A percentile compares a stretch with the other conserved stretches of the same genome.
phyloP scores from a whole-genome alignment of 53 echinoderm and acorn worm genomes.

The Antedon mediterranea region DNA sequence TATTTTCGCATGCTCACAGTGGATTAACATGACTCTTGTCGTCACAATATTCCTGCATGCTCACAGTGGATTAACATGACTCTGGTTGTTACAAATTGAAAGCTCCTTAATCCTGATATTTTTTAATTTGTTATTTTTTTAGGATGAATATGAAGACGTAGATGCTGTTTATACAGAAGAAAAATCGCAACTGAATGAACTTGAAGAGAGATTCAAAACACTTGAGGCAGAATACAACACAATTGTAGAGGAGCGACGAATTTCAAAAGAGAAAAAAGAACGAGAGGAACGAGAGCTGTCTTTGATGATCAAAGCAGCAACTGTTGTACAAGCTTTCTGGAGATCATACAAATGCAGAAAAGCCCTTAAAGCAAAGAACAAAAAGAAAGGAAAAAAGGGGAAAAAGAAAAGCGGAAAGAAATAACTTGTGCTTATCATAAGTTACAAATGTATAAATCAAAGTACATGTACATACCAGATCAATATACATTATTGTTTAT shows the following conservation, averaged over 20 bases:
- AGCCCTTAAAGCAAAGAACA: slow-evolving; percentile 81
- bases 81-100: no score
- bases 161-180: slow-evolving; percentile 94
- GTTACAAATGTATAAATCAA: neutral
- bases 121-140: neutral
- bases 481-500: no score
- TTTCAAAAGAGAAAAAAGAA: slow-evolving; percentile 73
- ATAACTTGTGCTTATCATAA: neutral
- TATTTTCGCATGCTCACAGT: no score
- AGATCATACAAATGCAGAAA: slow-evolving; percentile 77
- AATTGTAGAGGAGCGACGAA: slow-evolving; percentile 71
- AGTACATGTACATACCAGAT: neutral
- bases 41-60: no score
- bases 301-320: slow-evolving; percentile 77
- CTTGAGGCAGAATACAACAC: slow-evolving; percentile 69
- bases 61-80: no score
- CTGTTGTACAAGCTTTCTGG: slow-evolving; percentile 82
- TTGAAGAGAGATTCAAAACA: slow-evolving; percentile 83
- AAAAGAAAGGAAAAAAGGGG: slow-evolving; percentile 71
- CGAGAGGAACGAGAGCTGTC: slow-evolving; percentile 53
- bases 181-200: slow-evolving; percentile 86
- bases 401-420: slow-evolving; percentile 54
- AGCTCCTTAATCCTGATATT: neutral
- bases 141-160: slow-evolving; percentile 91
- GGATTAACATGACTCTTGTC: no score